Evolutionary conservation across 1,140 invertebrate species (phyloP), one percentile per base, ranked within the genome.

Genomic region (Pristionchus pacificus): DNA sequence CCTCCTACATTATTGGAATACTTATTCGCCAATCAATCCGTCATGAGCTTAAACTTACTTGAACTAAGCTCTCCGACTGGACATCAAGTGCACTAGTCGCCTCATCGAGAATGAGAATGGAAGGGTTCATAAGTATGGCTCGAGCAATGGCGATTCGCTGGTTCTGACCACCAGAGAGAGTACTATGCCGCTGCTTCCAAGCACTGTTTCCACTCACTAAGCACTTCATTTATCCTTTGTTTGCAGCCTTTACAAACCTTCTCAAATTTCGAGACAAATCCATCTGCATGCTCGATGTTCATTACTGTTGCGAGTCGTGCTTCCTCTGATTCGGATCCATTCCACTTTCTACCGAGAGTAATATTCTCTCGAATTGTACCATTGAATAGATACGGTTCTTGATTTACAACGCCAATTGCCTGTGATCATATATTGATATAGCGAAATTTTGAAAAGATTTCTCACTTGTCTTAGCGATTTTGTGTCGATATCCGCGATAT

Each of bases 121-220:
- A 74, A 10, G 84, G 89, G 71, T 88, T 87, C 6, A 89, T 90
- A 81, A 92, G 92, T 31, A 92, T 82, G 0, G 91, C 90, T 70
- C 91, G 86, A 0, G 91, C 91, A 24, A 92, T 88, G 49, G 90
- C 89, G 57, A 92, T 87, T 33, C 91, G 86, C 77, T 91, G 90
- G 66, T 89, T 88, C 80, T 93, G 91, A 2, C 91, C 91, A 3
- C 91, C 91, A n/a, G n/a, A 15, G 90, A 87, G 2, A 89, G 77
- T 78, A 87, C 87, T 49, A 88, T 80, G n/a, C 87, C 88, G 62
- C 85, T 84, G 77, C 88, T 86, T 1, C 88, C 88, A 30, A 89
- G 87, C 1, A 60, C 1, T 0, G 76, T 77, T 27, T 75, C 64
- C n/a, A 74, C 69, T 6, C 74, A 70, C 28, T 74, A 33, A 64